These are phyloP conservation scores for Myiagra hebetior DNA, from an alignment of 2,113 vertebrate genomes.

Conservation along the genomic window DNA sequence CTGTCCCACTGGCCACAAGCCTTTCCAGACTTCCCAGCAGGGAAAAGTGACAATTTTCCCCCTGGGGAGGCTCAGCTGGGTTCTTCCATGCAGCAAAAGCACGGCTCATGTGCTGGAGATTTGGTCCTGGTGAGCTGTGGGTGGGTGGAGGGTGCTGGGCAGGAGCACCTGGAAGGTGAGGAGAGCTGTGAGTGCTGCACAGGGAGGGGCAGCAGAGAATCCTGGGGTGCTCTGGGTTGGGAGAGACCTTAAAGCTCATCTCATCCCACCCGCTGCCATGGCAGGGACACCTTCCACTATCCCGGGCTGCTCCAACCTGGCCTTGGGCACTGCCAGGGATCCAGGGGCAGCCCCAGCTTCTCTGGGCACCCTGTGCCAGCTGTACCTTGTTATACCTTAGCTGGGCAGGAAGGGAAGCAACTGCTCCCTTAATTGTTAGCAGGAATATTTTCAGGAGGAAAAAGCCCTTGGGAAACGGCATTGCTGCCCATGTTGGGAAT, in stretches of 20 bases:
- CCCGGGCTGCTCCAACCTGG: background rate
- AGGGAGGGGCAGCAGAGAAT: background rate
- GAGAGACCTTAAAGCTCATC: background rate
- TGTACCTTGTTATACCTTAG: accelerated
- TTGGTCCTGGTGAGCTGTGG: background rate
- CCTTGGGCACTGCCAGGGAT: background rate
- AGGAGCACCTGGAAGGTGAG: background rate
- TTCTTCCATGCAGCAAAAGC: background rate
- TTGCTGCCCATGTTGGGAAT: background rate
- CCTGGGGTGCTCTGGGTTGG: background rate
- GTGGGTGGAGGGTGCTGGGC: background rate
- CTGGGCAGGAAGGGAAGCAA: background rate
- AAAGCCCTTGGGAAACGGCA: background rate
- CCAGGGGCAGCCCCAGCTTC: background rate
- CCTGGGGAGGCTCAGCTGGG: accelerated
- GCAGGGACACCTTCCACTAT: background rate
- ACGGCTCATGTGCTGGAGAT: accelerated
- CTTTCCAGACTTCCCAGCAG: background rate
- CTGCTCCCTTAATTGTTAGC: accelerated
- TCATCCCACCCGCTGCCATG: background rate
- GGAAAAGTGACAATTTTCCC: background rate
- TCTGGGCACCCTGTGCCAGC: background rate
- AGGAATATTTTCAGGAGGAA: background rate
- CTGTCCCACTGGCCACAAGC: accelerated
- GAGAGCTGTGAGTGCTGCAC: background rate